A percentile compares a stretch with the other conserved stretches of the same genome.
Conservation (phyloP, 2,888 invertebrate genomes). For the Ormyrus rosae region DNA sequence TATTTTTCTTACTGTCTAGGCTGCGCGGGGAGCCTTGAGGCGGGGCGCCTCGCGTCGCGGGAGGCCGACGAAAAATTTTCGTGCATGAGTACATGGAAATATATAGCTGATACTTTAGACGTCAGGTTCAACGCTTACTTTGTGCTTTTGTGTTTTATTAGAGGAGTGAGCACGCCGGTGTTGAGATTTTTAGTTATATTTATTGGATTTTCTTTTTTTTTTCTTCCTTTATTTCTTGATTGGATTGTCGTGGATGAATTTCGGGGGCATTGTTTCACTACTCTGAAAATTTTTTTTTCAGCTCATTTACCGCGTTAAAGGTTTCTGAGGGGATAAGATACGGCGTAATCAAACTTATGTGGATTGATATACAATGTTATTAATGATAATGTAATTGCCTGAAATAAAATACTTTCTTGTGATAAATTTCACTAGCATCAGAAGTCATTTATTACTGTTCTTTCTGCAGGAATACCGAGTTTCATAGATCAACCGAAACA, state of each 20-base stretch:
- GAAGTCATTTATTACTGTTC: too few species aligned
- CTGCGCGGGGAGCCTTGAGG: background rate
- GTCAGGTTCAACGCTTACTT: conserved; percentile 39
- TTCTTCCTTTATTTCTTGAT: background rate
- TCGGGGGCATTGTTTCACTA: conserved; percentile 23
- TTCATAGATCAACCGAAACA: too few species aligned
- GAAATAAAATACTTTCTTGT: too few species aligned
- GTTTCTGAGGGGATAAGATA: background rate
- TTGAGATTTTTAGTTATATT: conserved; percentile 8
- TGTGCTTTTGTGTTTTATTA: conserved; percentile 40
- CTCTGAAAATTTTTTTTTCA: conserved; percentile 17
- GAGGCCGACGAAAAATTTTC: conserved; percentile 17
- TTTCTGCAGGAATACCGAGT: too few species aligned
- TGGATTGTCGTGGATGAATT: conserved; percentile 18
- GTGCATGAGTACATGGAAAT: conserved; percentile 31
- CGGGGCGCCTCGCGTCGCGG: background rate
- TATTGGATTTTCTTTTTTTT: background rate
- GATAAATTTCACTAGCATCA: too few species aligned
- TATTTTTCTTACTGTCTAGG: too few species aligned
- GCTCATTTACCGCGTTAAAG: background rate
- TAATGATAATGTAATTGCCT: background rate
- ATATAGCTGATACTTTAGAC: conserved; percentile 17
- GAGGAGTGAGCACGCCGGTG: conserved; percentile 43
- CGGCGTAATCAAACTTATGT: background rate
- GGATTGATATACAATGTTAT: background rate